Evolutionary conservation across 2,888 invertebrate genomes (phyloP).

Genomic region (Dicycla oo): DNA sequence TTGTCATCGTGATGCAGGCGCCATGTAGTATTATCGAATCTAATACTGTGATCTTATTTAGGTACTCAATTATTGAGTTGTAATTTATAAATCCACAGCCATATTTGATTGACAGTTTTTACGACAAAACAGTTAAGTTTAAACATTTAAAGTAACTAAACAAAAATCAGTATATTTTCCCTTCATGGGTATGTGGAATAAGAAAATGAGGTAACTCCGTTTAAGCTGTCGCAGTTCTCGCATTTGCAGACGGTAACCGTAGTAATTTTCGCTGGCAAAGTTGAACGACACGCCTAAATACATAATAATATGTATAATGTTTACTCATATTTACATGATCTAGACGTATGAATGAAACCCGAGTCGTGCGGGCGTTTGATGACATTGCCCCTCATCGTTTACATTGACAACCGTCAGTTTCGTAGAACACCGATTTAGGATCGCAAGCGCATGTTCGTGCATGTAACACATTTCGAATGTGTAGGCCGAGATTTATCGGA

Average conservation of each 20-base stretch:
- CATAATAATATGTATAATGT: slow-evolving; percentile 46
- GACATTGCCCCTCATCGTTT: slow-evolving; percentile 74
- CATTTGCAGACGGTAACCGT: slow-evolving; percentile 23
- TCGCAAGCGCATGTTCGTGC: slow-evolving; percentile 72
- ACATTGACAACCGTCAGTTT: slow-evolving; percentile 73
- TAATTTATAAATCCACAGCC: slow-evolving; percentile 8
- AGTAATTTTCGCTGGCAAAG: slow-evolving; percentile 43
- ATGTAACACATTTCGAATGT: slow-evolving; percentile 73
- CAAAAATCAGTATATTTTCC: slow-evolving; percentile 19
- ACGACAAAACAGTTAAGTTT: slow-evolving; percentile 1
- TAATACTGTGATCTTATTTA: slow-evolving; percentile 3
- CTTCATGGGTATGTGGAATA: slow-evolving; percentile 13
- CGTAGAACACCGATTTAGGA: slow-evolving; percentile 78
- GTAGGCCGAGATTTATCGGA: slow-evolving; percentile 77
- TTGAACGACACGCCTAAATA: slow-evolving; percentile 59
- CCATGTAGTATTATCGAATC: background rate
- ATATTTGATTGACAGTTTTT: slow-evolving; percentile 20
- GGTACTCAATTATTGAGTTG: slow-evolving; percentile 16
- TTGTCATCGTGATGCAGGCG: slow-evolving; percentile 7
- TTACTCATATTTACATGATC: slow-evolving; percentile 57
- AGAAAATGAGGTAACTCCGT: background rate
- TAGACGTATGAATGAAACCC: slow-evolving; percentile 69
- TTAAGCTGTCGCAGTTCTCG: background rate
- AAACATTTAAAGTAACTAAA: slow-evolving; percentile 6
- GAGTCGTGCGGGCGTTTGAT: slow-evolving; percentile 71